Base-by-base conservation (phyloP, 2,888 invertebrate genomes). In the Cosmia trapezina region DNA sequence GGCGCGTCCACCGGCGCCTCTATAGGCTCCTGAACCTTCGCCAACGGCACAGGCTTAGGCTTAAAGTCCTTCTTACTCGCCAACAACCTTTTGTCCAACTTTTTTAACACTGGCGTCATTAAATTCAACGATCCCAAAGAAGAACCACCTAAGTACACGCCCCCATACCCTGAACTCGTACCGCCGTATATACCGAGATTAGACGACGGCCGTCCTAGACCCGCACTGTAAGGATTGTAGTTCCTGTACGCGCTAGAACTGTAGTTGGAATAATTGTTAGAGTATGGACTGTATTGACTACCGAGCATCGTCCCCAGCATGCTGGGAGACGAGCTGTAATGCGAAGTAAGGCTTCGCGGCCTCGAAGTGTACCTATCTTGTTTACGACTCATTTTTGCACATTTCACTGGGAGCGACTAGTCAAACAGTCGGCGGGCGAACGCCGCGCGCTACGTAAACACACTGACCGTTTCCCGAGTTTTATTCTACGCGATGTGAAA, bases 121-220 rank as follows among this genome's bases (percentile, higher is more conserved):
- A 97, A 94, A 92, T 97, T 97, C 57, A 97, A 93, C 5, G 97
- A 97, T 37, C 96, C 95, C 69, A 97, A 92, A 6, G 97, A 91
- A 45, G 96, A 96, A 53, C 97, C 96, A 72, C 97, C 97, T 81
- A 97, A 93, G 73, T 97, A 97, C 43, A 97, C 94, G 63, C 97
- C 97, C 14, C 97, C 97, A 87, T 98, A 98, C 9, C 97, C 97
- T 6, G 97, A 97, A 77, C 97, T 93, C 0, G 97, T 97, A 49
- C 97, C 97, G 5, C 97, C 97, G 78, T 97, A 97, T 71, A 97
- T 95, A n/a, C 95, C 94, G 61, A 94, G 89, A 81, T 93, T 94
- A 8, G 94, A 93, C 17, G 91, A 87, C n/a, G 93, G 87, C 54
- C 96, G 90, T 1, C 94, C 94, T 83, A 95, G 90, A 2, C 96